A percentile compares a stretch with the other conserved stretches of the same genome.
Evolutionary conservation across 1,140 invertebrate genomes (phyloP).

Genomic region (Eurosta solidaginis): DNA sequence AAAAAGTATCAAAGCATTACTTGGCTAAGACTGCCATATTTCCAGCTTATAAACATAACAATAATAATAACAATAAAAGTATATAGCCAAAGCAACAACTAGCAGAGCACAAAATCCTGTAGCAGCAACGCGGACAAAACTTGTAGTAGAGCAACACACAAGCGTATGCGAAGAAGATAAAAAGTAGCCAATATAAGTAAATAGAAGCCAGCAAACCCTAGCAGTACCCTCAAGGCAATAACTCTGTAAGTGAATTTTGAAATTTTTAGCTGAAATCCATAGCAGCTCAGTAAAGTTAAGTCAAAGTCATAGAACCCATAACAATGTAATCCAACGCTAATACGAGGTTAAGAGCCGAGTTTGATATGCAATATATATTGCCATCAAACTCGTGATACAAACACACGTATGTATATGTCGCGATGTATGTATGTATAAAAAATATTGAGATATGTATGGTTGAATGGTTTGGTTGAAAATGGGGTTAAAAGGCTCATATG

Average conservation of each 20-base stretch:
- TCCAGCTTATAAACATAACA: slow-evolving; percentile 1
- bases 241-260: not conserved
- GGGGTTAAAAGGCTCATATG: too few species aligned
- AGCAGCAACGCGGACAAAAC: not conserved
- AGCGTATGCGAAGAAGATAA: not conserved
- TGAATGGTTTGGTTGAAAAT: too few species aligned
- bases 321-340: slow-evolving; percentile 25
- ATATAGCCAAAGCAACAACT: not conserved
- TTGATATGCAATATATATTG: too few species aligned
- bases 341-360: slow-evolving; percentile 21
- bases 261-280: not conserved
- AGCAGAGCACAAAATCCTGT: not conserved
- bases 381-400: too few species aligned
- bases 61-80: slow-evolving; percentile 2
- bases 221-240: too few species aligned
- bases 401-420: too few species aligned
- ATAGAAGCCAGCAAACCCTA: too few species aligned
- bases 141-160: not conserved
- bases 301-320: slow-evolving; percentile 15
- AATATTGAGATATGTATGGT: too few species aligned
- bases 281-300: not conserved
- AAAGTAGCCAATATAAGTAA: too few species aligned
- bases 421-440: too few species aligned
- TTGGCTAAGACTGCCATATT: not conserved
- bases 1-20: not conserved